These are phyloP conservation scores for Setophaga petechia DNA, from an alignment of 2,113 vertebrate species.

Conservation along the genomic window DNA sequence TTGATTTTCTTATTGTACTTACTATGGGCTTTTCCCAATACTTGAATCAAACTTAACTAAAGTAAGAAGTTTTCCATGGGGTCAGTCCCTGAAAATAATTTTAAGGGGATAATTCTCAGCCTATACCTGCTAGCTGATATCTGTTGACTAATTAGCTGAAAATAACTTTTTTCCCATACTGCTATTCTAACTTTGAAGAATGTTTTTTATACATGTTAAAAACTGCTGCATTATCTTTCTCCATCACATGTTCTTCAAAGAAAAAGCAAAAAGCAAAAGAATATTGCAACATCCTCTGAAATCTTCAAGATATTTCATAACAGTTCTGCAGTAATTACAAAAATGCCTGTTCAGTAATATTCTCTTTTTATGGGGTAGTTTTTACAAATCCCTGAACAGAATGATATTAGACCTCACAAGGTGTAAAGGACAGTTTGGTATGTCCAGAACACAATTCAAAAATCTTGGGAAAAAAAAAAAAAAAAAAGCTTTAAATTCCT, in stretches of 20 bases:
- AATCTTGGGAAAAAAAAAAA: neutral
- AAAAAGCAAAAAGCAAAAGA: neutral
- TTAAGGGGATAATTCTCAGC: neutral
- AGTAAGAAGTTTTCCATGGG: neutral
- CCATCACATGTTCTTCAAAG: neutral
- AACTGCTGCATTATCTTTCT: neutral
- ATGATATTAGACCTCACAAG: neutral
- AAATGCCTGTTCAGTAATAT: neutral
- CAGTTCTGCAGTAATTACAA: neutral
- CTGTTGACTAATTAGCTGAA: neutral
- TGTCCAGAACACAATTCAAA: neutral
- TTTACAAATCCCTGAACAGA: neutral
- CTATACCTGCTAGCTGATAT: neutral
- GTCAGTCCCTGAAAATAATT: neutral
- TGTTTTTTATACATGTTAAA: neutral
- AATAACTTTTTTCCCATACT: neutral
- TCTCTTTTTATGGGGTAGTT: neutral
- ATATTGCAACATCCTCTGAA: neutral
- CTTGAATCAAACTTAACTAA: neutral
- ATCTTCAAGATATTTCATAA: neutral
- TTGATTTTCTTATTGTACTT: neutral
- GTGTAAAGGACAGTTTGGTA: neutral
- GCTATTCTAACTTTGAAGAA: neutral
- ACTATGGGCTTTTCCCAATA: slow-evolving; percentile 6
- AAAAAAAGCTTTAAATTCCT: neutral